Evolutionary conservation across 2,797 vertebrate genomes (phyloP).

Genomic region (Ctenopoma kingsleyae): DNA sequence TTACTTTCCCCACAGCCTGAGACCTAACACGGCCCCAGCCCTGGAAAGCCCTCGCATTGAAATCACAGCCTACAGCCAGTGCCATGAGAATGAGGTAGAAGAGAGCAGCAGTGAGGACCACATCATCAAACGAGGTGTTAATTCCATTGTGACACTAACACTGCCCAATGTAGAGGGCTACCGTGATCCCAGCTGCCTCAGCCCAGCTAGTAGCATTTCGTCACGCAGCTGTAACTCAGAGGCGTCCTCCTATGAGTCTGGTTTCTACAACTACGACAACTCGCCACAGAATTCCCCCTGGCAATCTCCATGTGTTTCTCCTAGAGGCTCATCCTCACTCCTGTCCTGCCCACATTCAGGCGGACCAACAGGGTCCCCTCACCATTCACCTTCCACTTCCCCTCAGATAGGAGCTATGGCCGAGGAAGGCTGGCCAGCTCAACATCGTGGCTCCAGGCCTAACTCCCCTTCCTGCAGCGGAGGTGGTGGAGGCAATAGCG

Average conservation of each 20-base stretch:
- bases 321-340: slow-evolving; percentile 87
- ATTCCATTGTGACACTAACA: slow-evolving; percentile 92
- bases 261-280: slow-evolving; percentile 92
- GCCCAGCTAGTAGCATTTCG: slow-evolving; percentile 95
- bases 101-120: slow-evolving; percentile 81
- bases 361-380: slow-evolving; percentile 87
- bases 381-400: slow-evolving; percentile 91
- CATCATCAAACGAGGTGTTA: slow-evolving; percentile 85
- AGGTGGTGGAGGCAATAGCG: slow-evolving; percentile 36
- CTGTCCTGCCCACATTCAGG: slow-evolving; percentile 83
- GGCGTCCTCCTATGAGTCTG: slow-evolving; percentile 96
- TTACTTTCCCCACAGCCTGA: slow-evolving; percentile 86
- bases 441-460: slow-evolving; percentile 86
- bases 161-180: slow-evolving; percentile 94
- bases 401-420: slow-evolving; percentile 91
- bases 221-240: slow-evolving; percentile 98
- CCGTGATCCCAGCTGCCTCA: slow-evolving; percentile 95
- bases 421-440: slow-evolving; percentile 91
- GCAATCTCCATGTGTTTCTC: slow-evolving; percentile 97
- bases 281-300: slow-evolving; percentile 97
- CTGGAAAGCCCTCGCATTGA: slow-evolving; percentile 97
- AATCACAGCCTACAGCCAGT: slow-evolving; percentile 95
- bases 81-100: slow-evolving; percentile 91
- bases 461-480: slow-evolving; percentile 89
- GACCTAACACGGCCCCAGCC: slow-evolving; percentile 90